phyloP scores from a whole-genome alignment of 2,888 invertebrate genomes.

The Horisme vitalbata region DNA sequence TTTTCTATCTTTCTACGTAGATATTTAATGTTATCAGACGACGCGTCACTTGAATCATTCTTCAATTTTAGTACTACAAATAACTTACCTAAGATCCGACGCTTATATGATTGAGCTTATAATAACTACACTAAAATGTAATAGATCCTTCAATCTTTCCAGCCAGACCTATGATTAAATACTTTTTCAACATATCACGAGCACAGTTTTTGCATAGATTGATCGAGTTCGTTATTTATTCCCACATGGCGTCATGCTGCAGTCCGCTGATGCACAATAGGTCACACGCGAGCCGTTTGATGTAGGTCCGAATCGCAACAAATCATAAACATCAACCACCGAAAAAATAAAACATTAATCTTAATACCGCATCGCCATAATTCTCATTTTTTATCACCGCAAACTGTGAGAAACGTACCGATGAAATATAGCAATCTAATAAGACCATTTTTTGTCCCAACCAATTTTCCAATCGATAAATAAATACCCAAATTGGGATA shows the following conservation, averaged over 20 bases:
- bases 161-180: slow-evolving; percentile 23
- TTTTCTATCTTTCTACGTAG: too few relatives aligned
- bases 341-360: slow-evolving; percentile 71
- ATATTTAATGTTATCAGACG: too few relatives aligned
- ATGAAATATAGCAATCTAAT: slow-evolving; percentile 59
- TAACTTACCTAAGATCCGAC: too few relatives aligned
- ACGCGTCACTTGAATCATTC: too few relatives aligned
- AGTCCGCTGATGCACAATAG: slow-evolving; percentile 48
- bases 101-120: neutral
- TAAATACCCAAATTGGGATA: slow-evolving; percentile 54
- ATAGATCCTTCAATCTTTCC: slow-evolving; percentile 7
- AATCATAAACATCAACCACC: slow-evolving; percentile 61
- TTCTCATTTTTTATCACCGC: slow-evolving; percentile 44
- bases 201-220: slow-evolving; percentile 37
- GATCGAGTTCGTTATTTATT: slow-evolving; percentile 36
- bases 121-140: neutral
- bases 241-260: slow-evolving; percentile 34
- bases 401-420: slow-evolving; percentile 53
- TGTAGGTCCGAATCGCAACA: slow-evolving; percentile 68
- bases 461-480: slow-evolving; percentile 65
- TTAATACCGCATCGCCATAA: slow-evolving; percentile 64
- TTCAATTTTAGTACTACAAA: too few relatives aligned
- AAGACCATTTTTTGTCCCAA: slow-evolving; percentile 49
- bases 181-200: slow-evolving; percentile 34
- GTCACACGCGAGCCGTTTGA: slow-evolving; percentile 67